Base-by-base conservation (phyloP, 1,140 invertebrate species). In the Drosophila sucinea region DNA sequence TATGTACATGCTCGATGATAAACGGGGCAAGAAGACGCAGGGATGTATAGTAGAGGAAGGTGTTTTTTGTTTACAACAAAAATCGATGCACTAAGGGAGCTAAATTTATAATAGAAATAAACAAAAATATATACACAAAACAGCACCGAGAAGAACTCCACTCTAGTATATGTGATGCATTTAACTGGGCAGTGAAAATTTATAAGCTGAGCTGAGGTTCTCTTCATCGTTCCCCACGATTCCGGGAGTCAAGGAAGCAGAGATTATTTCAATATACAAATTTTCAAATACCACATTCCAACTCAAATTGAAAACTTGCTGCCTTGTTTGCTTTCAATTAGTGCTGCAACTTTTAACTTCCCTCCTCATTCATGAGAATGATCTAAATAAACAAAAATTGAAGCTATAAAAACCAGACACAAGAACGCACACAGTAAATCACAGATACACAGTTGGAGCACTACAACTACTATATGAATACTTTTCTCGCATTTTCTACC, bases 71-170 rank as follows among this genome's bases (percentile, higher is more conserved):
- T 87, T 87, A 87, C 68, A 67, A 58, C 70, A 70, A 71, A 68
- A 65, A 67, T 60, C 67, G 79, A 79, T 86, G 75, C 82, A 81
- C 82, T 86, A 86, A 87, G 89, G 83, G 87, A 89, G 86, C 83
- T 87, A 87, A 87, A 83, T 89, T 87, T 89, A 89, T 87, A 83
- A 77, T 71, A 76, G 84, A 87, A 87, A 87, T 83, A 89, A 87
- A 83, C 84, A 87, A 82, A 73, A 51, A 27, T 3, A 51, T 27
- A 23, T 51, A 51, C 23, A 51, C 40, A 8, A 65, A 38, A 60
- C 10, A 41, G 57, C 11, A 41, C 27, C 3, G 2, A 51, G 44
- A 29, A 35, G 32, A 66, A 30, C 32, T 35, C 23, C 77, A 75
- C 44, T 64, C 73, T 51, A 55, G 17, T 68, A 64, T 67, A 79